Base-by-base conservation (phyloP, 1,140 invertebrate genomes). In the Ceratitis capitata region DNA sequence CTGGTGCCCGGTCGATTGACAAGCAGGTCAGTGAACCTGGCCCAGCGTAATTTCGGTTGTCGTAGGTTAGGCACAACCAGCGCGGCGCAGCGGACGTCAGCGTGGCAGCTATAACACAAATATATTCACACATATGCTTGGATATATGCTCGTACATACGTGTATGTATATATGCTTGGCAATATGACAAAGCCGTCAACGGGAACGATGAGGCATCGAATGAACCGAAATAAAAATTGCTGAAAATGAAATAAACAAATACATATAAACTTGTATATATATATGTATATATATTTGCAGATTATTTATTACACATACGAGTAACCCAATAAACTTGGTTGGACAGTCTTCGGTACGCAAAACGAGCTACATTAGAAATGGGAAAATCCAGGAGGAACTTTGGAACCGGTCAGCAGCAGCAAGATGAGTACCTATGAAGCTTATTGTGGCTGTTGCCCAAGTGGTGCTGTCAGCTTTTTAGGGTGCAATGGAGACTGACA, bases 11-110 rank as follows among this genome's bases (percentile, higher is more conserved):
- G 10, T 78, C 26, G n/a, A 7, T 78, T 78, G 69, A 47, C 29
- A 83, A 83, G n/a, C n/a, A n/a, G 82, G 82, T 83, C 82, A 58
- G n/a, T 42, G 82, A 83, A 51, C 82, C 82, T 83, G 82, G 29
- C 49, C 45, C 82, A 83, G 53, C 32, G 47, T 26, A 83, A 53
- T 83, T 83, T 83, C 42, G 82, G 82, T 83, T 83, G 53, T 35
- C 47, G 53, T 83, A 83, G 82, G 82, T 83, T 83, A 83, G 82
- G 82, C 39, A 78, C 69, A 78, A 78, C n/a, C 69, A 78, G 69
- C n/a, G n/a, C n/a, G n/a, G n/a, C n/a, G n/a, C 42, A 78, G 39
- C 39, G n/a, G 29, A 6, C n/a, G n/a, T 29, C 16, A 23, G 39
- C 23, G 56, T 26, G n/a, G 19, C 56, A 61, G 5, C n/a, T 26